Evolutionary conservation across 2,888 invertebrate genomes (phyloP).

Genomic region (Mylabris sibirica): DNA sequence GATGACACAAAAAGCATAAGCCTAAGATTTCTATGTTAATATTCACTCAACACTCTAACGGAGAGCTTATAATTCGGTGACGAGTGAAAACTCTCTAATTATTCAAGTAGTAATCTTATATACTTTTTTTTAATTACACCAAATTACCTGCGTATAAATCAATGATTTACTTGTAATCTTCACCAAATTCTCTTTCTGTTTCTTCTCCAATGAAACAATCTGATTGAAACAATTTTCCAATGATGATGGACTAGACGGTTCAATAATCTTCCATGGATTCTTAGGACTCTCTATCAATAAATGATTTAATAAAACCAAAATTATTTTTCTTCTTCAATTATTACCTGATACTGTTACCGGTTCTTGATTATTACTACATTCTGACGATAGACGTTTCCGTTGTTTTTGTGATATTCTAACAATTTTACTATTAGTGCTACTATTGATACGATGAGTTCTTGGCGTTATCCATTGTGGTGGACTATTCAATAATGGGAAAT

Average conservation of each 20-base stretch:
- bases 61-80: no score
- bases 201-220: slow-evolving; percentile 77
- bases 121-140: no score
- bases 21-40: no score
- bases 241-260: slow-evolving; percentile 48
- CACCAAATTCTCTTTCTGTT: slow-evolving; percentile 74
- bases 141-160: slow-evolving; percentile 75
- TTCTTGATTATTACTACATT: slow-evolving; percentile 54
- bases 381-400: slow-evolving; percentile 67
- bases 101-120: no score
- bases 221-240: slow-evolving; percentile 60
- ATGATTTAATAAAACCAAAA: slow-evolving; percentile 2
- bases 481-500: slow-evolving; percentile 56
- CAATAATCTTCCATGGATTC: slow-evolving; percentile 62
- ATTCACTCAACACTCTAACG: no score
- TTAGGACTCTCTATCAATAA: slow-evolving; percentile 52
- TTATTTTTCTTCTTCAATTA: neutral
- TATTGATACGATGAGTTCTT: slow-evolving; percentile 41
- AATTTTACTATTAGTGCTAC: slow-evolving; percentile 48
- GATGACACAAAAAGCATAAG: no score
- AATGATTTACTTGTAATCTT: slow-evolving; percentile 78
- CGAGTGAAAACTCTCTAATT: no score
- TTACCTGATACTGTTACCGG: slow-evolving; percentile 29
- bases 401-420: slow-evolving; percentile 71
- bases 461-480: slow-evolving; percentile 50